Evolutionary conservation across 2,113 vertebrate species (phyloP).

Genomic region (Euleptes europaea): DNA sequence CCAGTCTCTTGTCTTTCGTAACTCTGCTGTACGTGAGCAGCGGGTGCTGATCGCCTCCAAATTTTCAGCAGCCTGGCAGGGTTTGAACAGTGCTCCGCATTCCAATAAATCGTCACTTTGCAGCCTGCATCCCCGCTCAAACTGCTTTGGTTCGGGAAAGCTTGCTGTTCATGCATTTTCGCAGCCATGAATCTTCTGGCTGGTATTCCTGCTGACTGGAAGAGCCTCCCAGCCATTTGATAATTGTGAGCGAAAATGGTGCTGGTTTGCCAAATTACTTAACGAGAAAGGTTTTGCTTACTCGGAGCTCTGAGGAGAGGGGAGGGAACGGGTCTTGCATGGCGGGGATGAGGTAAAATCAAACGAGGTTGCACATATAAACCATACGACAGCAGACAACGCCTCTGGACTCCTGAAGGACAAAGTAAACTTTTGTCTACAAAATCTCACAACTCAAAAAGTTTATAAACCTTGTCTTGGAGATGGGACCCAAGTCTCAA

Average conservation of each 20-base stretch:
- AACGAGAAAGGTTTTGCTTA: slow-evolving; percentile 60
- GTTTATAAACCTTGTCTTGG: no score
- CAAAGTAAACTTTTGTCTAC: neutral
- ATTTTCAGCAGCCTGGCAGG: slow-evolving; percentile 60
- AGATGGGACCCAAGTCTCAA: no score
- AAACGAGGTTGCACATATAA: neutral
- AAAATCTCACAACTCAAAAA: neutral
- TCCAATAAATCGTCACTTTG: slow-evolving; percentile 61
- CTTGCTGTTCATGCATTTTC: neutral
- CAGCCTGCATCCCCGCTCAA: slow-evolving; percentile 14
- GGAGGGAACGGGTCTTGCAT: neutral
- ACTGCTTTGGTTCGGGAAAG: neutral
- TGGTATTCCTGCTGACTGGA: slow-evolving; percentile 48
- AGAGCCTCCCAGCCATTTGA: slow-evolving; percentile 49
- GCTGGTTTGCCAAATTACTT: slow-evolving; percentile 48
- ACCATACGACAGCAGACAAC: slow-evolving; percentile 30
- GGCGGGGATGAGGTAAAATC: neutral
- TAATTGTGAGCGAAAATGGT: slow-evolving; percentile 50
- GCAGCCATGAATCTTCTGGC: slow-evolving; percentile 37
- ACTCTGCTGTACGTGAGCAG: slow-evolving; percentile 21
- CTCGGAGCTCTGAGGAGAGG: slow-evolving; percentile 15
- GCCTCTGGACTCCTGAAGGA: slow-evolving; percentile 38
- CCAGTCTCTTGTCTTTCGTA: slow-evolving; percentile 48
- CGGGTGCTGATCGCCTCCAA: slow-evolving; percentile 43
- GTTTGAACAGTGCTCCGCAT: slow-evolving; percentile 58